These are phyloP conservation scores for Lasaia peninsularis DNA, from an alignment of 1,140 invertebrate genomes.

Conservation along the genomic window DNA sequence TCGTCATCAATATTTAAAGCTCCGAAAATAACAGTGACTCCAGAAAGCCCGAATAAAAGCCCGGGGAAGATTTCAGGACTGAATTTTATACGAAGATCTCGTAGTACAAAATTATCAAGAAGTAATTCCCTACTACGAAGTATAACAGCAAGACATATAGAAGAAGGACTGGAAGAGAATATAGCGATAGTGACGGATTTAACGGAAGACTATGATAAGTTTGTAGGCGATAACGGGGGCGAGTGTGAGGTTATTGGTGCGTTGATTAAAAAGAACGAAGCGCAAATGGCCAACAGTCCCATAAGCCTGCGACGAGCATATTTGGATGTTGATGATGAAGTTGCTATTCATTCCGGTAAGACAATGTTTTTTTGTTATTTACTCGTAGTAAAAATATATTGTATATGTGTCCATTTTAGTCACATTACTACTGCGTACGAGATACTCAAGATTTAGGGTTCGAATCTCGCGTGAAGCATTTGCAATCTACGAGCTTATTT, in stretches of 20 bases:
- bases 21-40: constrained; percentile 63
- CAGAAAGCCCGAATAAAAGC: constrained; percentile 68
- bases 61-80: constrained; percentile 76
- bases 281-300: constrained; percentile 64
- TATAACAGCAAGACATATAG: constrained; percentile 62
- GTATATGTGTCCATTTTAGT: no score
- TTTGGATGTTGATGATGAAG: constrained; percentile 78
- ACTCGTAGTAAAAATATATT: no score
- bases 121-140: constrained; percentile 80
- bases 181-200: constrained; percentile 54
- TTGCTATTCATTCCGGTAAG: constrained; percentile 82
- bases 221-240: constrained; percentile 61
- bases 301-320: constrained; percentile 75
- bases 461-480: no score
- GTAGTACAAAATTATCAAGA: constrained; percentile 84
- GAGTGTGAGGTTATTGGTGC: constrained; percentile 65
- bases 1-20: constrained; percentile 71
- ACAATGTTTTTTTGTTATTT: constrained; percentile 5
- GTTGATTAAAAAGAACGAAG: constrained; percentile 65
- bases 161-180: constrained; percentile 58
- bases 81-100: constrained; percentile 82
- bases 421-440: no score
- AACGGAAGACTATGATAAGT: constrained; percentile 63
- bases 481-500: no score
- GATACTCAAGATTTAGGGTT: no score